Evolutionary conservation across 1,140 invertebrate species (phyloP).

Genomic region (Apis dorsata): DNA sequence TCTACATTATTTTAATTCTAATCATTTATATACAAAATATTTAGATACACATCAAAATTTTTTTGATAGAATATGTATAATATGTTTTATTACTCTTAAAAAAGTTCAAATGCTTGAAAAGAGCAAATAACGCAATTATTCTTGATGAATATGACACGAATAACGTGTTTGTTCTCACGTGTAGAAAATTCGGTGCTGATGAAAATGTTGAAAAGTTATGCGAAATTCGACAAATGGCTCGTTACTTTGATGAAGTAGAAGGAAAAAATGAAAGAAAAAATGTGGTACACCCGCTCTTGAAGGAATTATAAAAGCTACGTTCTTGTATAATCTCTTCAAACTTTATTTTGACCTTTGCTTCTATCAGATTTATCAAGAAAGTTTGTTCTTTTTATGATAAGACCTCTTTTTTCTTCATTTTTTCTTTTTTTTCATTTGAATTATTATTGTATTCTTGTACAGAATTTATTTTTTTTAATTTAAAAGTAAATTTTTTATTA

Average conservation of each 20-base stretch:
- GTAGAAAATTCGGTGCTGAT: conserved; percentile 35
- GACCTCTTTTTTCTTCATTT: not conserved
- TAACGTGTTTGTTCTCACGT: conserved; percentile 45
- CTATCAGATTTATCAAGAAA: not conserved
- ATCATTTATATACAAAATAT: no score
- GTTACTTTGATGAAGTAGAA: conserved; percentile 35
- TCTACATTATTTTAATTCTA: no score
- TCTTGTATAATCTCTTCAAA: conserved; percentile 2
- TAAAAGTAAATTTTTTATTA: not conserved
- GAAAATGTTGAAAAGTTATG: conserved; percentile 25
- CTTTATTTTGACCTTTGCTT: not conserved
- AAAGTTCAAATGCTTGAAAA: no score
- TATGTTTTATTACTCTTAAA: no score
- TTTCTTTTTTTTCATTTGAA: not conserved
- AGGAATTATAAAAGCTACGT: not conserved
- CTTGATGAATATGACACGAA: not conserved
- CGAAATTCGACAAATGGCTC: conserved; percentile 19
- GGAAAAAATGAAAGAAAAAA: conserved; percentile 37
- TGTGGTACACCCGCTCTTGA: no score
- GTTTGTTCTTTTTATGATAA: not conserved
- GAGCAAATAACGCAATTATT: no score
- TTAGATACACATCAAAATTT: no score
- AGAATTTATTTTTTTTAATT: not conserved
- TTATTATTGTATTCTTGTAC: not conserved
- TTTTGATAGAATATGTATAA: no score